Conservation (phyloP, 1,140 invertebrate genomes). For the Eumeta japonica region DNA sequence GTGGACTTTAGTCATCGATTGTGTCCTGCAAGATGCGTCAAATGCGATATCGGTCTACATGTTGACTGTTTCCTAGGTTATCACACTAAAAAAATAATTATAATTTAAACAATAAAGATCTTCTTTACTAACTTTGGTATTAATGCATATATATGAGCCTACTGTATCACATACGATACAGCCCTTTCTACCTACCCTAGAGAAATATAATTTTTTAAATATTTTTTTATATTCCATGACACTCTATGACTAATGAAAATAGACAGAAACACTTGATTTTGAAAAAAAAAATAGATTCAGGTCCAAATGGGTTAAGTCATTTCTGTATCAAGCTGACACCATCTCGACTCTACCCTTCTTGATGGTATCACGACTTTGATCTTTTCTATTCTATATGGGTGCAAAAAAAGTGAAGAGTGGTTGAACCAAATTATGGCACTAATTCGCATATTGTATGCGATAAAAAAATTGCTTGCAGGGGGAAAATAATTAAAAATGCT, state of each 20-base stretch:
- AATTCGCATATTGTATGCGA: too few species aligned
- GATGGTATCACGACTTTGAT: too few species aligned
- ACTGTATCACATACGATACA: constrained; percentile 4
- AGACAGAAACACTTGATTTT: neutral
- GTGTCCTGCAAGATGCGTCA: too few species aligned
- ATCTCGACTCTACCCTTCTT: too few species aligned
- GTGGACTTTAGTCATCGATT: too few species aligned
- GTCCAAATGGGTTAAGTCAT: constrained; percentile 3
- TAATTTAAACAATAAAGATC: neutral
- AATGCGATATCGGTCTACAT: constrained; percentile 3
- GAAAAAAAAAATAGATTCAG: constrained; percentile 4
- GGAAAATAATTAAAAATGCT: too few species aligned
- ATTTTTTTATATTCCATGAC: constrained; percentile 1
- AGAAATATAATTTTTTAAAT: constrained; percentile 1
- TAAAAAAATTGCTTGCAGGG: too few species aligned
- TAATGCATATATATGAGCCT: neutral
- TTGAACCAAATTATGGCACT: too few species aligned
- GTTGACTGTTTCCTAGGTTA: constrained; percentile 1
- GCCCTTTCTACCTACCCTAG: neutral
- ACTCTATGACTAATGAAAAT: neutral
- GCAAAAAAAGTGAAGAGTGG: too few species aligned
- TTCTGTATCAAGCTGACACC: too few species aligned
- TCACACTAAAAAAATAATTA: neutral
- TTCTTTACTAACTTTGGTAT: constrained; percentile 1
- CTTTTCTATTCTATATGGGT: too few species aligned